Conservation (phyloP, 2,888 invertebrate genomes). For the Yponomeuta sedellus region DNA sequence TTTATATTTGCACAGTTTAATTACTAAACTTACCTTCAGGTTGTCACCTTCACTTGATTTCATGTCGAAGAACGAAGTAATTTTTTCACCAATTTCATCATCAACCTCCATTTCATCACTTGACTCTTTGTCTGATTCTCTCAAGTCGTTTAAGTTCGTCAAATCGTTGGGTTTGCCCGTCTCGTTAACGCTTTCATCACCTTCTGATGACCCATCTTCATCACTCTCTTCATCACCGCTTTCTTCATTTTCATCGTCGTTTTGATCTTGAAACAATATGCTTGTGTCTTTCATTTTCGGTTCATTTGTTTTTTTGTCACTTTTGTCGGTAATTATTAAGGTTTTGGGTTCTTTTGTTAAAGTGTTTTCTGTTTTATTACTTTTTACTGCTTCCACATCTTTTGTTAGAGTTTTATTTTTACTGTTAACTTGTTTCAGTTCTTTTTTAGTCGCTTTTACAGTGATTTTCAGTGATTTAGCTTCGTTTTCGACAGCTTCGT, state of each 20-base stretch:
- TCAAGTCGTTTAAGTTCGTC: neutral
- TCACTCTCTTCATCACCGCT: conserved; percentile 22
- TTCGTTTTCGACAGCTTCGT: conserved; percentile 10
- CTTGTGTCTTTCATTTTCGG: conserved; percentile 11
- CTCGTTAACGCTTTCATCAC: conserved; percentile 27
- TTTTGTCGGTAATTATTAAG: neutral
- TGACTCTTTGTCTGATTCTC: neutral
- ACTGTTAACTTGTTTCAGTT: conserved; percentile 9
- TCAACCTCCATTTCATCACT: conserved; percentile 18
- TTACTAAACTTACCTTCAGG: conserved; percentile 43
- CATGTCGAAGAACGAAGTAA: conserved; percentile 50
- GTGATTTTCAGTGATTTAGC: neutral
- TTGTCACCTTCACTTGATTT: conserved; percentile 51
- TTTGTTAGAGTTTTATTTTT: conserved; percentile 31
- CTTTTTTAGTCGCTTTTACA: conserved; percentile 20
- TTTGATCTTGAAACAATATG: neutral
- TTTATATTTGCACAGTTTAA: neutral
- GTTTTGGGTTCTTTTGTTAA: neutral
- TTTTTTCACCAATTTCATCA: conserved; percentile 26
- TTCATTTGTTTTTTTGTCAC: conserved; percentile 17
- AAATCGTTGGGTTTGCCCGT: conserved; percentile 13
- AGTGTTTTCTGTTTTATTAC: conserved; percentile 22
- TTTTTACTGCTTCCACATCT: conserved; percentile 35
- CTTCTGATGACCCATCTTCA: conserved; percentile 21
- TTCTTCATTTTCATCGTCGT: conserved; percentile 26